Evolutionary conservation across 2,888 invertebrate species (phyloP).

Genomic region (Campoplex capitator): DNA sequence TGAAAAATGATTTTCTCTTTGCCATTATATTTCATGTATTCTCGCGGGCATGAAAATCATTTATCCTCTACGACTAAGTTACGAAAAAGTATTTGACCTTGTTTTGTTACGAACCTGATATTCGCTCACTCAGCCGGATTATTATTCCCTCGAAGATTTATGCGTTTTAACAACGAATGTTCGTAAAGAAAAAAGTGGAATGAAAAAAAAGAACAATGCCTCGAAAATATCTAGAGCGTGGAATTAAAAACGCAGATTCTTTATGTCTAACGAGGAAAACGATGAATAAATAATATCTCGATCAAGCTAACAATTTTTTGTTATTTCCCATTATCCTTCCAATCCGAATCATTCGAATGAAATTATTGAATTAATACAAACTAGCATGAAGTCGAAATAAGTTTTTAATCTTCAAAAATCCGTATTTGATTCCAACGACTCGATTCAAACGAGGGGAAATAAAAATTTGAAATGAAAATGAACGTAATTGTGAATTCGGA

Average conservation of each 20-base stretch:
- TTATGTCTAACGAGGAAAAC: constrained; percentile 49
- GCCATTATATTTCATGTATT: constrained; percentile 11
- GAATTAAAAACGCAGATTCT: constrained; percentile 32
- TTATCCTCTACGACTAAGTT: constrained; percentile 35
- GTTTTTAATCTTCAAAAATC: not conserved
- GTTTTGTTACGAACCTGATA: constrained; percentile 49
- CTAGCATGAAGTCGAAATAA: not conserved
- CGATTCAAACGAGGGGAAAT: not conserved
- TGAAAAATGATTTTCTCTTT: constrained; percentile 40
- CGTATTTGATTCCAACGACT: not conserved
- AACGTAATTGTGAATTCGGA: not conserved
- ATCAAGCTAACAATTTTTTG: constrained; percentile 31
- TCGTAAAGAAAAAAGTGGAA: constrained; percentile 12
- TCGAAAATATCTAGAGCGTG: constrained; percentile 48
- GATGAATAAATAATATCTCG: constrained; percentile 55
- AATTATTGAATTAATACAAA: not conserved
- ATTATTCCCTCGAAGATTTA: constrained; percentile 60
- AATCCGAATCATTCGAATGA: not conserved
- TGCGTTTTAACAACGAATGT: constrained; percentile 73
- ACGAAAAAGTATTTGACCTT: constrained; percentile 41
- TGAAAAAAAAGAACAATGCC: constrained; percentile 18
- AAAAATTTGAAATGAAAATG: not conserved
- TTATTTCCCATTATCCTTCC: constrained; percentile 25
- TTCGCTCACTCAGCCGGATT: constrained; percentile 47
- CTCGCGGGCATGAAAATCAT: constrained; percentile 36